Percentiles rank a stretch among this genome's conserved stretches.
Evolutionary conservation across 2,888 invertebrate species (phyloP).

Genomic region (Yponomeuta evonymella): DNA sequence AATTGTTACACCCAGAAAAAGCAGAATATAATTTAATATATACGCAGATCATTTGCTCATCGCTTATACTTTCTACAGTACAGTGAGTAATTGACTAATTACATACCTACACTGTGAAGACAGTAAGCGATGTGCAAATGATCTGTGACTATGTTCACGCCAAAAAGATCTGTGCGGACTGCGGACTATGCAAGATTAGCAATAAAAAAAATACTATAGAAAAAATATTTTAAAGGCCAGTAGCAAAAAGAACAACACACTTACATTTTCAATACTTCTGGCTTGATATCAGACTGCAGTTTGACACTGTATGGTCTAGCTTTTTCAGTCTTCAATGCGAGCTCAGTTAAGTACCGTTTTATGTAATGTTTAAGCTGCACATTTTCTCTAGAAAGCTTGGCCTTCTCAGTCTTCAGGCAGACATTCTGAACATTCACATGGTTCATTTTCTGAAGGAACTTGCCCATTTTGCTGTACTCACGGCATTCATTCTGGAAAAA

Average conservation of each 20-base stretch:
- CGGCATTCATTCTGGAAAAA: conserved; percentile 59
- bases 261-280: conserved; percentile 15
- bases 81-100: too few species aligned
- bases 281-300: conserved; percentile 35
- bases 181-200: too few species aligned
- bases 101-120: too few species aligned
- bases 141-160: too few species aligned
- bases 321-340: conserved; percentile 66
- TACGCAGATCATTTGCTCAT: too few species aligned
- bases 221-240: neutral
- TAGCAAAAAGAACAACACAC: neutral
- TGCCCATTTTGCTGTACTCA: conserved; percentile 78
- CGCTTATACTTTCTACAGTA: too few species aligned
- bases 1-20: too few species aligned
- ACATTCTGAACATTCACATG: conserved; percentile 58
- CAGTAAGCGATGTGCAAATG: too few species aligned
- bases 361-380: conserved; percentile 76
- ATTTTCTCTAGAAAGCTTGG: conserved; percentile 77
- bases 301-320: conserved; percentile 52
- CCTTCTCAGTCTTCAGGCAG: conserved; percentile 57
- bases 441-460: conserved; percentile 78
- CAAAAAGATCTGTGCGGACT: too few species aligned
- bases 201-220: neutral
- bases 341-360: conserved; percentile 76
- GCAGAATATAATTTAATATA: too few species aligned